These are phyloP conservation scores for Labeo calbasu DNA, from an alignment of 2,797 vertebrate genomes.

Conservation along the genomic window DNA sequence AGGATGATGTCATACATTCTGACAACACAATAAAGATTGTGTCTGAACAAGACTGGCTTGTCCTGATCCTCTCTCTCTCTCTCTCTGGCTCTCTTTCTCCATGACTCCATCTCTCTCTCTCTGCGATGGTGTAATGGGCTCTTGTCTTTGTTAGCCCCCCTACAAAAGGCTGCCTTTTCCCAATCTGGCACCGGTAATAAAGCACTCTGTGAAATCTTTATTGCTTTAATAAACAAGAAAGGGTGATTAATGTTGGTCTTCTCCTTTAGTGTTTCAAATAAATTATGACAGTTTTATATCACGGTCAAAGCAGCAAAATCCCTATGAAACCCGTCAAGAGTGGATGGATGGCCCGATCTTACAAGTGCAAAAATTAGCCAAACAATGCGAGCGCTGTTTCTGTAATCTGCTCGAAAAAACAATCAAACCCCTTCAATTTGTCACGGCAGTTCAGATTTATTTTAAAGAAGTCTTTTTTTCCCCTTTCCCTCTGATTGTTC, in stretches of 20 bases:
- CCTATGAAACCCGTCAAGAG: constrained; percentile 75
- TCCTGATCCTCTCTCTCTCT: constrained; percentile 36
- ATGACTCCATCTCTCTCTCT: constrained; percentile 40
- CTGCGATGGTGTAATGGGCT: constrained; percentile 57
- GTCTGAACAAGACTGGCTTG: constrained; percentile 52
- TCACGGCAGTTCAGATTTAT: constrained; percentile 59
- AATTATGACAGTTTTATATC: constrained; percentile 85
- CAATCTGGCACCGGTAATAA: constrained; percentile 79
- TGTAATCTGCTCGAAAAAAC: constrained; percentile 58
- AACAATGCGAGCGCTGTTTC: constrained; percentile 66
- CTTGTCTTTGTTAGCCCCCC: constrained; percentile 56
- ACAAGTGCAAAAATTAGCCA: constrained; percentile 65
- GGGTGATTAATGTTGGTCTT: constrained; percentile 84
- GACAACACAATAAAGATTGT: constrained; percentile 72
- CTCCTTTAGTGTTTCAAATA: constrained; percentile 85
- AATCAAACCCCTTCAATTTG: constrained; percentile 60
- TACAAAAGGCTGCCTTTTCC: constrained; percentile 67
- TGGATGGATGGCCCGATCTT: constrained; percentile 71
- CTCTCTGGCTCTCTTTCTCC: constrained; percentile 26
- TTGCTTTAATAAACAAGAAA: constrained; percentile 86
- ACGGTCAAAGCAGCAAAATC: constrained; percentile 79
- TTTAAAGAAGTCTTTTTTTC: constrained; percentile 31
- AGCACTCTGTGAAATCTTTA: constrained; percentile 84
- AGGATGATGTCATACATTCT: constrained; percentile 79
- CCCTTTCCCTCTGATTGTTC: constrained; percentile 61